Base-by-base conservation (phyloP, 2,113 vertebrate species). In the Ceratotherium simum region DNA sequence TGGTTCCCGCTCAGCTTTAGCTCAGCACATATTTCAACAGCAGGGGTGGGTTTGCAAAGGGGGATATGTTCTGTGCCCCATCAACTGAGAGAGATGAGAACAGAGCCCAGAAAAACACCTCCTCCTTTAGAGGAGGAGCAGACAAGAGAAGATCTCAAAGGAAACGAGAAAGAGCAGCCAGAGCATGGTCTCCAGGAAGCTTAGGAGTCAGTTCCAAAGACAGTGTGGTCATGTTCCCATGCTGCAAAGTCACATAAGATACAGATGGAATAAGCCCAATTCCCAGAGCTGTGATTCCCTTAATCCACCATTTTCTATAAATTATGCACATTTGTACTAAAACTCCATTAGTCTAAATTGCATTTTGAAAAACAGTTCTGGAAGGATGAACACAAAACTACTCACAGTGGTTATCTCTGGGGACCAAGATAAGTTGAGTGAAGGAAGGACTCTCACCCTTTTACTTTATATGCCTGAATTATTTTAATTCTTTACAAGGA, bases 321-420 rank as follows among this genome's bases (percentile, higher is more conserved):
- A 79, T 84, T 83, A 87, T 69, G n/a, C 69, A 81, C 20, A 14
- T 33, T 33, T 31, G 36, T 46, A 36, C 39, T 17, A 48, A 96
- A 96, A 87, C 42, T 14, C 80, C 25, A 95, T 90, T 92, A 90
- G 48, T 69, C 76, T 90, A 78, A 93, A 95, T 42, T 84, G 56
- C 64, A 69, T 97, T 92, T 87, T 79, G 75, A 78, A 96, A 92
- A 92, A n/a, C n/a, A 78, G 48, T 62, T 90, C 91, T 42, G 39
- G 67, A 79, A 92, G 33, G n/a, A 79, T 46, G 60, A 81, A 62
- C 70, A 80, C 82, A 48, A 62, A 86, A 54, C n/a, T 18, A 16
- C 69, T 54, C 73, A 21, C 6, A 21, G 6, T 31, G 33, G 18
- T 31, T 56, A 36, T 70, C 76, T 87, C 31, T 21, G 76, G 60